phyloP scores from a whole-genome alignment of 2,113 vertebrate species.

The Trinectes maculatus region DNA sequence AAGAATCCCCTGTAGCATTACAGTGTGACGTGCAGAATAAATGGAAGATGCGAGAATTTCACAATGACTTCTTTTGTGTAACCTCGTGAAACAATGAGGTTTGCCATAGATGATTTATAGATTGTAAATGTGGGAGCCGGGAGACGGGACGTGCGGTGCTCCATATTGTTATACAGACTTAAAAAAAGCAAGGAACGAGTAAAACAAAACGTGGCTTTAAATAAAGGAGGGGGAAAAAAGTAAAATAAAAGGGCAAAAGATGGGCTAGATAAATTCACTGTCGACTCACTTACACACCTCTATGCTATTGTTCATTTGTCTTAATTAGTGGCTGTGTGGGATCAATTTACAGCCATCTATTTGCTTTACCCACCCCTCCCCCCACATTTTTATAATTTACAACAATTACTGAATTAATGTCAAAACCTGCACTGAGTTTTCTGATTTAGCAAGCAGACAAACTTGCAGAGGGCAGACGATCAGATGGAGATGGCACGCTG shows the following conservation, averaged over 20 bases:
- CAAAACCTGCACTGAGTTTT: not conserved
- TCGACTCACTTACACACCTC: conserved; percentile 40
- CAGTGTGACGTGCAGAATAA: conserved; percentile 62
- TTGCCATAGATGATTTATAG: conserved; percentile 73
- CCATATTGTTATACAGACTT: conserved; percentile 44
- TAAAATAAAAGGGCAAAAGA: conserved; percentile 61
- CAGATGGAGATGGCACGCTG: conserved; percentile 15
- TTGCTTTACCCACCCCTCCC: conserved; percentile 33
- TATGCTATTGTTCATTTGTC: conserved; percentile 69
- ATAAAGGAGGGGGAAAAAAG: conserved; percentile 18
- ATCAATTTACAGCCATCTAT: conserved; percentile 36
- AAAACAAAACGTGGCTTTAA: conserved; percentile 48
- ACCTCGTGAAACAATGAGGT: conserved; percentile 68
- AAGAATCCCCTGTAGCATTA: conserved; percentile 53
- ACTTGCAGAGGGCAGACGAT: not conserved
- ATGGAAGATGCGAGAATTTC: conserved; percentile 59
- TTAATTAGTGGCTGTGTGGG: conserved; percentile 75
- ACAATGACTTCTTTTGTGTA: conserved; percentile 64
- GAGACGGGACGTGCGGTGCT: conserved; percentile 35
- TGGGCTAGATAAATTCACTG: conserved; percentile 62
- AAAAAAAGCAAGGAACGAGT: conserved; percentile 22
- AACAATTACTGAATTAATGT: not conserved
- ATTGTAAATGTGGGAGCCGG: conserved; percentile 60
- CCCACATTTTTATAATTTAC: not conserved
- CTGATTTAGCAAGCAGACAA: not conserved